These are phyloP conservation scores for Zaprionus lachaisei DNA, from an alignment of 1,140 invertebrate genomes.

Conservation along the genomic window DNA sequence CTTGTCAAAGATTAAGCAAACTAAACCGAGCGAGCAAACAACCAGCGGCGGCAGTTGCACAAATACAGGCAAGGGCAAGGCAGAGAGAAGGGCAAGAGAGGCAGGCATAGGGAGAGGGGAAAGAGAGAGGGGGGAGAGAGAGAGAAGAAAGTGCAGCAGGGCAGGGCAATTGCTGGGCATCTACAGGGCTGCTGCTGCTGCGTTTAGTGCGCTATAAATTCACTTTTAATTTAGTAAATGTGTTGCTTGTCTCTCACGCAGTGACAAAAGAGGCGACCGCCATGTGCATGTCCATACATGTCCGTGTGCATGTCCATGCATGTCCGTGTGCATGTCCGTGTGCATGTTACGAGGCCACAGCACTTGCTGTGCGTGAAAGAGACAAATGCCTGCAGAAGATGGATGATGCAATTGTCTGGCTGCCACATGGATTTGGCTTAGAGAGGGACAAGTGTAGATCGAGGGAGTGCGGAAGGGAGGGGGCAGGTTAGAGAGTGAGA, in stretches of 20 bases:
- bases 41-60: slow-evolving; percentile 12
- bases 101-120: slow-evolving; percentile 24
- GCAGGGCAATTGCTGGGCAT: slow-evolving; percentile 34
- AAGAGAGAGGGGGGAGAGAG: not conserved
- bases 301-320: not conserved
- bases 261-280: slow-evolving; percentile 50
- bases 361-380: slow-evolving; percentile 61
- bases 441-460: not conserved
- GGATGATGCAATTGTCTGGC: slow-evolving; percentile 72
- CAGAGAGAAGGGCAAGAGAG: not conserved
- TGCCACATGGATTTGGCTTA: slow-evolving; percentile 43
- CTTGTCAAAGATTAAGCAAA: slow-evolving; percentile 83
- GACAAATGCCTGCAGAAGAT: slow-evolving; percentile 76
- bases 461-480: not conserved
- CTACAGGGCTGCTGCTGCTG: slow-evolving; percentile 68
- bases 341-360: slow-evolving; percentile 1
- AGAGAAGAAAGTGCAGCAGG: not conserved
- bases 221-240: slow-evolving; percentile 82
- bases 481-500: not conserved
- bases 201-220: slow-evolving; percentile 82
- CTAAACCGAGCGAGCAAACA: slow-evolving; percentile 70
- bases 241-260: slow-evolving; percentile 48
- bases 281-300: slow-evolving; percentile 34
- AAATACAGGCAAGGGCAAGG: slow-evolving; percentile 37
- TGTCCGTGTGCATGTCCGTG: slow-evolving; percentile 24